Evolutionary conservation across 1,140 invertebrate genomes (phyloP), one percentile per base, ranked within the genome.

Genomic region (Eulimnadia texana): DNA sequence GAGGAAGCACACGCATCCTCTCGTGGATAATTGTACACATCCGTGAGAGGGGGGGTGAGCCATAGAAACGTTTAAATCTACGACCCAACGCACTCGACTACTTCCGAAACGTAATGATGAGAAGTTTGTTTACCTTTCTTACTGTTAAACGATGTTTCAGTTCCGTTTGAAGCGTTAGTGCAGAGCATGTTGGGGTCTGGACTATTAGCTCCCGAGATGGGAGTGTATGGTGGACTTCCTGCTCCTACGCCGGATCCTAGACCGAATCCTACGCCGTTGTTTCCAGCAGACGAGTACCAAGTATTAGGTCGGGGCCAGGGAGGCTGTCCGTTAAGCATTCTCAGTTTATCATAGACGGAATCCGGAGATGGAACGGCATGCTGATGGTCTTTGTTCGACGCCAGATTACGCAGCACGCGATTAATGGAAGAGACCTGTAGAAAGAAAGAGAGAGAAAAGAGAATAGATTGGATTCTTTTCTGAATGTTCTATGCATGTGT

Each of bases 361-460:
- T 84, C 81, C 24, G 78, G 76, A 11, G 74, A 72, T 2, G 75
- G 74, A 20, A 63, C 49, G 11, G 65, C 25, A 28, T 42, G 63
- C 29, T 59, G 62, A 28, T 73, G 71, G 69, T 92, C 88, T 67
- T 92, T 95, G 71, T 93, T 89, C 3, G 90, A 87, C 0, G 91
- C 88, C 59, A 98, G 78, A 74, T 96, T 97, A 50, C 93, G 80
- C 64, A 98, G 77, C n/a, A 98, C 93, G 65, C 93, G 85, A 76
- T 97, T 97, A 68, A 97, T 98, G n/a, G 93, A 97, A 6, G 93
- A 98, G 49, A 97, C 93, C 93, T 96, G 76, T 19, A 65, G 13
- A 16, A 54, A 61, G 24, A 1, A 16, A 55, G 56, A 29, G 3
- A 60, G 73, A 76, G 49, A 61, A 65, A 61, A 66, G 50, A 28